A percentile compares a stretch with the other conserved stretches of the same genome.
Conservation (phyloP, 2,888 invertebrate genomes). For the Limulus polyphemus region DNA sequence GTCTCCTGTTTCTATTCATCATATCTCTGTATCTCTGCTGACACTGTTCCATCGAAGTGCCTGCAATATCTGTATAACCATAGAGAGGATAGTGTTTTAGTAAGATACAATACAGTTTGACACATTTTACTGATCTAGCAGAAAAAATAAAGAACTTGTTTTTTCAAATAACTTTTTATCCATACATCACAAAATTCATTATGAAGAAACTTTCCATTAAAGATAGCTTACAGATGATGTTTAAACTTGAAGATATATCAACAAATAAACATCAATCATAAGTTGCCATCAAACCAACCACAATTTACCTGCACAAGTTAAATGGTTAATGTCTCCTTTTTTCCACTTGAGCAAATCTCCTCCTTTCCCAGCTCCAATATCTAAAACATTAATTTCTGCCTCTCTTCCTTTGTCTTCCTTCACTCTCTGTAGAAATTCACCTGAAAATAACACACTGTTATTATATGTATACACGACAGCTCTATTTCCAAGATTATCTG, state of each 20-base stretch:
- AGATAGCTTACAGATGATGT: too few species aligned
- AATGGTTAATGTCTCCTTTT: conserved; percentile 60
- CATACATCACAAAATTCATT: too few species aligned
- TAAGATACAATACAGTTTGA: too few species aligned
- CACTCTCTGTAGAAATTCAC: conserved; percentile 50
- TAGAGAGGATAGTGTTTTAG: too few species aligned
- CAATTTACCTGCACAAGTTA: conserved; percentile 59
- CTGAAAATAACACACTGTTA: conserved; percentile 37
- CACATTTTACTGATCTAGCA: too few species aligned
- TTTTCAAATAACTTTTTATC: too few species aligned
- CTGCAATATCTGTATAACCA: conserved; percentile 58
- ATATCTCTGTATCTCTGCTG: conserved; percentile 66
- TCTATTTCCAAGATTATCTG: too few species aligned
- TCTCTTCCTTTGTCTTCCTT: conserved; percentile 47
- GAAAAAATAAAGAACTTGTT: too few species aligned
- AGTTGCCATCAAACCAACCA: not conserved
- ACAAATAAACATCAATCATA: too few species aligned
- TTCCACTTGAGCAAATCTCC: conserved; percentile 96
- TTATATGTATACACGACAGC: too few species aligned
- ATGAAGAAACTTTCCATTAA: too few species aligned
- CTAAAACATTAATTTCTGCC: conserved; percentile 49
- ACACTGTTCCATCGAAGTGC: conserved; percentile 81
- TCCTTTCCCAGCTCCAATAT: conserved; percentile 97
- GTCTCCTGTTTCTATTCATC: conserved; percentile 31
- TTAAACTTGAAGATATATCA: too few species aligned